Evolutionary conservation across 2,888 invertebrate species (phyloP).

Genomic region (Dryococelus australis): DNA sequence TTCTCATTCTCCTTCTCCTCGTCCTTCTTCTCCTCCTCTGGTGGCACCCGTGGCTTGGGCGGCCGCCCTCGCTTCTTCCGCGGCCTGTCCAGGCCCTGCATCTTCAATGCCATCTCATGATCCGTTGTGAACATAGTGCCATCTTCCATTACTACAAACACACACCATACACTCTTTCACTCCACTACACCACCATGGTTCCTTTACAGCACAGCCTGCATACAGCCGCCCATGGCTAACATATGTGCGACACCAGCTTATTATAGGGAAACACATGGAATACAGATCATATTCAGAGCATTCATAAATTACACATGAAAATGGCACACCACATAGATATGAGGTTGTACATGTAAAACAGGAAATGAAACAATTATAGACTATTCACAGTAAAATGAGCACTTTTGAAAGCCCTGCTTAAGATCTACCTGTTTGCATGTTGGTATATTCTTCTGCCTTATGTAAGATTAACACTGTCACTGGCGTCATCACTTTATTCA

Average conservation of each 20-base stretch:
- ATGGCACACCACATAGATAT: too few relatives aligned
- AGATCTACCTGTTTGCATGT: too few relatives aligned
- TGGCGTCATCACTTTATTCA: too few relatives aligned
- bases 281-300: too few relatives aligned
- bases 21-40: slow-evolving; percentile 49
- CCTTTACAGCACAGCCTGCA: not conserved
- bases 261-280: too few relatives aligned
- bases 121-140: slow-evolving; percentile 70
- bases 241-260: not conserved
- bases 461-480: too few relatives aligned
- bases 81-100: slow-evolving; percentile 71
- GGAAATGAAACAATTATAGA: too few relatives aligned
- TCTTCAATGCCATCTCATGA: slow-evolving; percentile 69
- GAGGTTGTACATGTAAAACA: too few relatives aligned
- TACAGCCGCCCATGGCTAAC: not conserved
- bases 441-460: too few relatives aligned
- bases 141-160: slow-evolving; percentile 65
- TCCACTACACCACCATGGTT: slow-evolving; percentile 45
- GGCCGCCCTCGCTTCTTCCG: slow-evolving; percentile 75
- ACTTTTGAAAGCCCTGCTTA: too few relatives aligned
- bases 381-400: too few relatives aligned
- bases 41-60: slow-evolving; percentile 62
- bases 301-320: too few relatives aligned
- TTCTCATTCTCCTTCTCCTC: slow-evolving; percentile 49
- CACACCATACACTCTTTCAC: not conserved